A percentile compares a stretch with the other conserved stretches of the same genome.
Conservation (phyloP, 1,140 invertebrate species). For the Penaeus japonicus region DNA sequence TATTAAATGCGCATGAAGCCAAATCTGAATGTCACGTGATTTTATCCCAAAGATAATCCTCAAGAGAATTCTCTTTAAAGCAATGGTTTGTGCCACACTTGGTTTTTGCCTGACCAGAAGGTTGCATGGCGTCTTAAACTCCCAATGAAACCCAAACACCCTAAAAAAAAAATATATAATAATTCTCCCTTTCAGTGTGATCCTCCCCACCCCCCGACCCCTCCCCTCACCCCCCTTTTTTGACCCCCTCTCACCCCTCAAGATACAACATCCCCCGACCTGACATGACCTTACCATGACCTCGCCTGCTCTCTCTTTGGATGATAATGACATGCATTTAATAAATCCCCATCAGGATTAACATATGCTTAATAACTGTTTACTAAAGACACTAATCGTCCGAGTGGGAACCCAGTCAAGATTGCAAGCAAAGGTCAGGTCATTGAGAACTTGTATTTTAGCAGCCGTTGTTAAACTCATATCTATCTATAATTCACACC, state of each 20-base stretch:
- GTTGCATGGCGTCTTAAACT: constrained; percentile 48
- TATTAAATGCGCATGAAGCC: constrained; percentile 42
- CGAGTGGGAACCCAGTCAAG: too few species aligned
- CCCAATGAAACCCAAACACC: neutral
- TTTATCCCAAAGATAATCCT: neutral
- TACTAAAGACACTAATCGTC: too few species aligned
- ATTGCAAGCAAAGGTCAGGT: too few species aligned
- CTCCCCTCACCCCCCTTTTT: neutral
- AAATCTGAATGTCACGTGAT: constrained; percentile 51
- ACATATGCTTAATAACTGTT: too few species aligned
- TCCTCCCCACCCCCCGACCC: neutral
- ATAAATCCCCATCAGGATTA: too few species aligned
- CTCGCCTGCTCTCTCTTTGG: constrained; percentile 45
- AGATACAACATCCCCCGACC: constrained; percentile 11
- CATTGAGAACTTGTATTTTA: too few species aligned
- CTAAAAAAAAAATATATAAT: neutral
- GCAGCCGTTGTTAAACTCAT: too few species aligned
- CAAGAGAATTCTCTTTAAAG: constrained; percentile 9
- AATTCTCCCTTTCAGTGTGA: neutral
- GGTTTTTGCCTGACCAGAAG: constrained; percentile 49
- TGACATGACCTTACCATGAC: constrained; percentile 45
- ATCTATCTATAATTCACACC: too few species aligned
- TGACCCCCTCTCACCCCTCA: neutral
- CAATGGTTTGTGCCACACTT: constrained; percentile 54
- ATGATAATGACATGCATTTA: neutral